Conservation (phyloP, 2,113 vertebrate genomes). For the Manacus vitellinus region DNA sequence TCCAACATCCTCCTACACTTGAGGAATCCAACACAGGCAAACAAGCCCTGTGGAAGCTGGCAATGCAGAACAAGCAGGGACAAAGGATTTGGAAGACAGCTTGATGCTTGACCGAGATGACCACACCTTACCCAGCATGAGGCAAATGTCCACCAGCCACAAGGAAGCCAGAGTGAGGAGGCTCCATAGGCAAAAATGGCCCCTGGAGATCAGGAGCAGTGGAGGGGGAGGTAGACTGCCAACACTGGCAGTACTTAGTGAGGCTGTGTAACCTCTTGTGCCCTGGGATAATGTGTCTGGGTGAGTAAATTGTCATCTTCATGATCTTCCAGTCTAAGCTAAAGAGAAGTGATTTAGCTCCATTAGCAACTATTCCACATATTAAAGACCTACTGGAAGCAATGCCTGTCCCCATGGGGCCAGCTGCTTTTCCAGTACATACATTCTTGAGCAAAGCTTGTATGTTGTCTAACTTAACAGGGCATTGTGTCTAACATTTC, state of each 20-base stretch:
- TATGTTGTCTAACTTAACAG: not conserved
- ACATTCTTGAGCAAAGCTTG: not conserved
- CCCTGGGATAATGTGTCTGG: not conserved
- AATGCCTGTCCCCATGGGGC: not conserved
- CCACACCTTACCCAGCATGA: accelerated
- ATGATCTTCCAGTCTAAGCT: not conserved
- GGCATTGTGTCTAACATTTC: not conserved
- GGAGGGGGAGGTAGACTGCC: not conserved
- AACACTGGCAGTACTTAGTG: not conserved
- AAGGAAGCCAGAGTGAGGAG: not conserved
- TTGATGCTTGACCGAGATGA: not conserved
- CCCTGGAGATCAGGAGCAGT: not conserved
- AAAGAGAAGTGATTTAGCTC: not conserved
- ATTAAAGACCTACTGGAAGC: not conserved
- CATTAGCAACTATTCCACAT: not conserved
- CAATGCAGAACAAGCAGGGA: not conserved
- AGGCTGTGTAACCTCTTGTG: not conserved
- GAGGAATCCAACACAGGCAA: not conserved
- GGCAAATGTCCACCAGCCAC: not conserved
- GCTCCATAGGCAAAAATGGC: not conserved
- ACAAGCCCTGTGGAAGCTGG: not conserved
- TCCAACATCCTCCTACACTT: not conserved
- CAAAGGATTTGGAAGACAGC: not conserved
- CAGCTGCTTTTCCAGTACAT: not conserved
- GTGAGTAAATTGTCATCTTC: not conserved